A percentile compares a stretch with the other conserved stretches of the same genome.
These are phyloP conservation scores for Alfaro cultratus DNA, from an alignment of 2,797 vertebrate genomes.

Conservation along the genomic window DNA sequence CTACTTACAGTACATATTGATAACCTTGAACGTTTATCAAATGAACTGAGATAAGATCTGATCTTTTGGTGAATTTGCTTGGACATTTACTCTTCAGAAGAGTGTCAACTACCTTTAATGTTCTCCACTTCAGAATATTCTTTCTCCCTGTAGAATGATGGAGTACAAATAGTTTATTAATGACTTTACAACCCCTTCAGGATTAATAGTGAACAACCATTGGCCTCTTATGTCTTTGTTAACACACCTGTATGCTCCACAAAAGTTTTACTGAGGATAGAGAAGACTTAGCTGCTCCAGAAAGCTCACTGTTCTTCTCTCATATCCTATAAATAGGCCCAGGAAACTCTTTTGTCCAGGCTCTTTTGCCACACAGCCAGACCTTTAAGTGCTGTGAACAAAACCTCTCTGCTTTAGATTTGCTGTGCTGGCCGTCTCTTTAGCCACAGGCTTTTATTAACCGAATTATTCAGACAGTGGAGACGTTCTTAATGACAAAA, in stretches of 20 bases:
- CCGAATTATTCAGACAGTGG: neutral
- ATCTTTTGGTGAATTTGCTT: neutral
- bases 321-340: neutral
- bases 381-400: neutral
- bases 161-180: neutral
- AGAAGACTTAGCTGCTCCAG: neutral
- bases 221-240: neutral
- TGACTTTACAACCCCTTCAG: neutral
- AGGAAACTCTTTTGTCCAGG: neutral
- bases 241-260: neutral
- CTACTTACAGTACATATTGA: too few relatives aligned
- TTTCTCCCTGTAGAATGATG: neutral
- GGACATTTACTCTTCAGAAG: neutral
- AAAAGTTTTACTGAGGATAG: neutral
- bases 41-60: neutral
- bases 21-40: too few relatives aligned
- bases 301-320: neutral
- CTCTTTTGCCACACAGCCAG: neutral
- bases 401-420: neutral
- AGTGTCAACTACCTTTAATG: neutral
- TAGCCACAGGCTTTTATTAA: neutral
- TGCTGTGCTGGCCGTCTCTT: neutral
- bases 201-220: neutral
- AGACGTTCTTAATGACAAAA: neutral
- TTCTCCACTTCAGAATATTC: neutral